Conservation (phyloP, 2,113 vertebrate genomes). For the Scatophagus argus region DNA sequence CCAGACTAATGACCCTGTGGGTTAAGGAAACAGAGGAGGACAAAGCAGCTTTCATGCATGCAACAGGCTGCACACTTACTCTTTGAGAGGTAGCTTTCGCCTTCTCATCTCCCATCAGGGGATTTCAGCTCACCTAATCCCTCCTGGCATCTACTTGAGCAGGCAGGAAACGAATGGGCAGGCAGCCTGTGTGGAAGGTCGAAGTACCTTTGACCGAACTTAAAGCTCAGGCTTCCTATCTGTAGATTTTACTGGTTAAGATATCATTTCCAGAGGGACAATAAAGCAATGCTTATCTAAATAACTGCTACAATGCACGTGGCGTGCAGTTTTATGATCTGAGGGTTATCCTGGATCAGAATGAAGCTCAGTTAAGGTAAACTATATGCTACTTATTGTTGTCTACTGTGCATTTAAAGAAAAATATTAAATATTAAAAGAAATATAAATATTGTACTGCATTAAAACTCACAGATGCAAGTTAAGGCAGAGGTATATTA, state of each 20-base stretch:
- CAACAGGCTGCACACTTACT: slow-evolving; percentile 53
- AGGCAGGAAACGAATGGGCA: slow-evolving; percentile 31
- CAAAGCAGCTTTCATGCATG: slow-evolving; percentile 79
- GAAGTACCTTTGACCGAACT: slow-evolving; percentile 63
- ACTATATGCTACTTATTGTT: slow-evolving; percentile 5
- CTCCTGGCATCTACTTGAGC: slow-evolving; percentile 72
- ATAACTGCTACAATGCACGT: slow-evolving; percentile 19
- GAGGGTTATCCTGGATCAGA: background rate
- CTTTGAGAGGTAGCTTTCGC: slow-evolving; percentile 65
- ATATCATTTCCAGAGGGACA: slow-evolving; percentile 19
- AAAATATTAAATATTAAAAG: background rate
- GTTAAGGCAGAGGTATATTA: slow-evolving; percentile 26
- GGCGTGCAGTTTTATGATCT: slow-evolving; percentile 44
- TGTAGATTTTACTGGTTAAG: slow-evolving; percentile 41
- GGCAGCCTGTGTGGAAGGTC: slow-evolving; percentile 23
- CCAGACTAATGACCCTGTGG: slow-evolving; percentile 13
- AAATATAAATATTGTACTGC: background rate
- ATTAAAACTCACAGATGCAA: background rate
- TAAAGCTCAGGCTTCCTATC: slow-evolving; percentile 49
- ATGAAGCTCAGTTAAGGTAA: slow-evolving; percentile 18
- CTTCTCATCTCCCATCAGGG: slow-evolving; percentile 70
- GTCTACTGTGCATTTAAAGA: background rate
- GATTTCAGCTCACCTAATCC: slow-evolving; percentile 79
- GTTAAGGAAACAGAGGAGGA: slow-evolving; percentile 59
- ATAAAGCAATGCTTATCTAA: slow-evolving; percentile 49